Evolutionary conservation across 2,113 vertebrate species (phyloP).

Genomic region (Plotosus lineatus): DNA sequence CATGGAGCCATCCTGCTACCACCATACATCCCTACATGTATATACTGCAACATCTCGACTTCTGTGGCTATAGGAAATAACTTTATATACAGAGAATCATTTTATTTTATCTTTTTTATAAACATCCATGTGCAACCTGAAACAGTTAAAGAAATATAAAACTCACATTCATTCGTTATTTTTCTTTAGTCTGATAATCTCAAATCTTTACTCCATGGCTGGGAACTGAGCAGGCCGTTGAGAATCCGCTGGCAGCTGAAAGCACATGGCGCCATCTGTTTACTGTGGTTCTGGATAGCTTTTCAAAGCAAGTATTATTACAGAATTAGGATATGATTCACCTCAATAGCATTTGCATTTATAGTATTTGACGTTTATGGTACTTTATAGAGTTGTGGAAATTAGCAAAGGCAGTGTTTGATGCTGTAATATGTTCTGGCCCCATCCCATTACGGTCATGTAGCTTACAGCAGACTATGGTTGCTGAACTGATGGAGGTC

Average conservation of each 20-base stretch:
- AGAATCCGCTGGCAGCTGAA: constrained; percentile 6
- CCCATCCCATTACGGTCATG: too few relatives aligned
- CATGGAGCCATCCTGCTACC: too few relatives aligned
- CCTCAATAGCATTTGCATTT: background rate
- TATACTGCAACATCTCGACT: background rate
- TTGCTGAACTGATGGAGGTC: too few relatives aligned
- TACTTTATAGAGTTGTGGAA: too few relatives aligned
- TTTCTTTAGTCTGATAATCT: background rate
- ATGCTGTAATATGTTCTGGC: too few relatives aligned
- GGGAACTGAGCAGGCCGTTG: background rate
- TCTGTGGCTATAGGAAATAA: background rate
- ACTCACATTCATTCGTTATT: background rate
- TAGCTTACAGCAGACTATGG: too few relatives aligned
- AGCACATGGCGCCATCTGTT: constrained; percentile 19
- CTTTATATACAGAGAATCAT: too few relatives aligned
- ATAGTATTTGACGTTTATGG: too few relatives aligned
- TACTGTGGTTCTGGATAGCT: background rate
- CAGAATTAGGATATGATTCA: background rate
- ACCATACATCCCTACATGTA: too few relatives aligned
- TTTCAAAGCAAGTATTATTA: background rate
- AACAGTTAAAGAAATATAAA: background rate
- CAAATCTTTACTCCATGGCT: background rate
- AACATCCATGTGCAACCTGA: too few relatives aligned
- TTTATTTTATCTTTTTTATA: too few relatives aligned
- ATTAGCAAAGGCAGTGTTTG: too few relatives aligned